These are phyloP conservation scores for Bubo bubo DNA, from an alignment of 2,113 vertebrate species.

Conservation along the genomic window DNA sequence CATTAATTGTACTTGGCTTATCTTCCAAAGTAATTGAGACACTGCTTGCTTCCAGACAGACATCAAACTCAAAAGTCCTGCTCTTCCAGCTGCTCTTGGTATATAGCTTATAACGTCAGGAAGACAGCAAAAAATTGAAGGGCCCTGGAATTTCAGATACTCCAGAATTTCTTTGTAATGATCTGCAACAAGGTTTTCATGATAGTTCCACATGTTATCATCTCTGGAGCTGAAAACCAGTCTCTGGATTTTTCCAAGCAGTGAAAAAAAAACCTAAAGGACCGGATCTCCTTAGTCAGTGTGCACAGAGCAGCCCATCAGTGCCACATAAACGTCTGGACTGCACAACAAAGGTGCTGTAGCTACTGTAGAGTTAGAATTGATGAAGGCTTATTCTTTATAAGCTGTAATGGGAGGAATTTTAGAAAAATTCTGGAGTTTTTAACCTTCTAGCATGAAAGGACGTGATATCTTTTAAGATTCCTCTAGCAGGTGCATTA, in stretches of 20 bases:
- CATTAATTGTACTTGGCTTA: conserved; percentile 47
- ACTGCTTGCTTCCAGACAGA: conserved; percentile 24
- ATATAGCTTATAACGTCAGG: neutral
- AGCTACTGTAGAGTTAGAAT: neutral
- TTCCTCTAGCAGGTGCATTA: neutral
- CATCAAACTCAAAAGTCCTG: neutral
- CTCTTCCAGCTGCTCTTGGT: conserved; percentile 18
- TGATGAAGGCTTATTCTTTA: neutral
- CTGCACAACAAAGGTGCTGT: neutral
- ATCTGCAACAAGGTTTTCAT: neutral
- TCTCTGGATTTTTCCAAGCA: neutral
- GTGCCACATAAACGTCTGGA: neutral
- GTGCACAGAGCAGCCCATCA: neutral
- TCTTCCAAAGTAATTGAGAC: conserved; percentile 34
- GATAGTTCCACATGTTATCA: neutral
- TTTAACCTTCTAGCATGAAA: neutral
- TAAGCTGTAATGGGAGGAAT: neutral
- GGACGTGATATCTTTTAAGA: neutral
- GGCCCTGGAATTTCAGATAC: neutral
- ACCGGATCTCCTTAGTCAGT: neutral
- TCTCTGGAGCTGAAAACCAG: neutral
- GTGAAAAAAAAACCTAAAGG: neutral
- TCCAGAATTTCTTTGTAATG: neutral
- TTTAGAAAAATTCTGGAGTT: neutral
- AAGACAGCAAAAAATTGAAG: neutral